phyloP scores from a whole-genome alignment of 2,113 vertebrate species.

The Dasyprocta punctata region DNA sequence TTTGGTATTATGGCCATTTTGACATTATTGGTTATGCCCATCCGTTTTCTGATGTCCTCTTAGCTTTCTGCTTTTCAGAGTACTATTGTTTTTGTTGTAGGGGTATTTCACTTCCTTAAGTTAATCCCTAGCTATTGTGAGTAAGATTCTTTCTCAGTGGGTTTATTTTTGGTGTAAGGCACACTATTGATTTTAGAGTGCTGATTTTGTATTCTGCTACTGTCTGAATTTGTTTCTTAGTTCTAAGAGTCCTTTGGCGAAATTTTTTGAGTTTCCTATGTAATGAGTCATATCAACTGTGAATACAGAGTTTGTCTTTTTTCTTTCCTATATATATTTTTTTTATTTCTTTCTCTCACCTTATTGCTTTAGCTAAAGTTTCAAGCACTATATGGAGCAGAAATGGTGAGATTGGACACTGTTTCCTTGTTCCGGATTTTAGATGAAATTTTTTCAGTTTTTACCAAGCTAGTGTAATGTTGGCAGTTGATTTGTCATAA shows the following conservation, averaged over 20 bases:
- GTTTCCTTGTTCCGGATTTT: neutral
- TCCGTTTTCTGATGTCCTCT: neutral
- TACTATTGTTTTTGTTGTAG: neutral
- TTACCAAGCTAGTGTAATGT: neutral
- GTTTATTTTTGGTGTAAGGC: neutral
- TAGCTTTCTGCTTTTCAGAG: neutral
- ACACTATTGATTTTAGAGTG: neutral
- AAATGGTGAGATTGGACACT: neutral
- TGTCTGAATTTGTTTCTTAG: neutral
- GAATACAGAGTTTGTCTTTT: neutral
- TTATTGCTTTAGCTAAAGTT: neutral
- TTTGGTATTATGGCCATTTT: neutral
- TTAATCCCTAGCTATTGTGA: neutral
- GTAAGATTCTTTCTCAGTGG: neutral
- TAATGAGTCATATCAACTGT: neutral
- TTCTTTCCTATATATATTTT: neutral
- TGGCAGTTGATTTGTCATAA: neutral
- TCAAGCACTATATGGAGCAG: neutral
- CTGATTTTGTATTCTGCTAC: neutral
- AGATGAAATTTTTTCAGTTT: neutral
- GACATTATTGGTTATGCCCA: neutral
- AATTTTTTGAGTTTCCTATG: neutral
- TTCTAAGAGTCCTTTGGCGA: neutral
- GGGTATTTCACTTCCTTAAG: neutral
- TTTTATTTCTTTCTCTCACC: neutral